phyloP scores from a whole-genome alignment of 2,113 vertebrate genomes.

The Ellobius talpinus region DNA sequence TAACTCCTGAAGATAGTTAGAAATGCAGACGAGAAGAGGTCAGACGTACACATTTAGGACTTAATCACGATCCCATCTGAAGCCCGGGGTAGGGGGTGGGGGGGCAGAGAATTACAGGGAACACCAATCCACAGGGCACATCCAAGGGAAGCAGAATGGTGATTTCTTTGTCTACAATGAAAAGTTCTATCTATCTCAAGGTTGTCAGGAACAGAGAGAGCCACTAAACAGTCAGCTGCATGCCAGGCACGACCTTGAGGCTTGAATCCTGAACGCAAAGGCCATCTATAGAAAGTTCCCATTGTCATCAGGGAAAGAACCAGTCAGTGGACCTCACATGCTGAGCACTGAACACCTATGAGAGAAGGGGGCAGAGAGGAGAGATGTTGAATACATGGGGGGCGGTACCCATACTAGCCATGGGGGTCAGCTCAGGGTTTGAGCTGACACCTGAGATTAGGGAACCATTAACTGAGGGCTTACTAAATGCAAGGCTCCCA shows the following conservation, averaged over 20 bases:
- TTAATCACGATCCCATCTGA: rapidly evolving
- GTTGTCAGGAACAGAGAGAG: not conserved
- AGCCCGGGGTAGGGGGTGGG: not conserved
- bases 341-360: rapidly evolving
- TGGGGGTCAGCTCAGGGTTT: no score
- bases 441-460: not conserved
- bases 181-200: not conserved
- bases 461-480: not conserved
- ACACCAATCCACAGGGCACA: rapidly evolving
- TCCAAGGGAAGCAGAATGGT: rapidly evolving
- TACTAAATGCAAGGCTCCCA: not conserved
- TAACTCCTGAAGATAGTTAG: not conserved
- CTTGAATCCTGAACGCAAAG: not conserved
- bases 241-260: not conserved
- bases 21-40: not conserved
- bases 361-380: not conserved
- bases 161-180: not conserved
- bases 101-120: not conserved
- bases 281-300: not conserved
- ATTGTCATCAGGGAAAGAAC: rapidly evolving
- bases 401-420: not conserved
- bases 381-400: not conserved
- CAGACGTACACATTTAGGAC: not conserved
- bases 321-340: not conserved
- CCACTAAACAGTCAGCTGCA: not conserved